A percentile compares a stretch with the other conserved stretches of the same genome.
Evolutionary conservation across 2,888 invertebrate species (phyloP).

Genomic region (Vanessa cardui): DNA sequence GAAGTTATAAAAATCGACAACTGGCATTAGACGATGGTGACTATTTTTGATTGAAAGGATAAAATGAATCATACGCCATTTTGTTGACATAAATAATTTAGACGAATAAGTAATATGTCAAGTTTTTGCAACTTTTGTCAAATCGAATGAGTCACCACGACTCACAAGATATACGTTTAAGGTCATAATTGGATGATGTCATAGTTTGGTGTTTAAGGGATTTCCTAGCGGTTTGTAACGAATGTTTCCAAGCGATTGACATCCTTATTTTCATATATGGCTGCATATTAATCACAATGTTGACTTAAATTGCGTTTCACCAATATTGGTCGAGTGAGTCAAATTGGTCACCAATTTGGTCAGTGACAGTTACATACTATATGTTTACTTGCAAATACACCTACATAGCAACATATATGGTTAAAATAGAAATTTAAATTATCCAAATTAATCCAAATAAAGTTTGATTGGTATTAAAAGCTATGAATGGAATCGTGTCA

Average conservation of each 20-base stretch:
- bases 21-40: too few relatives aligned
- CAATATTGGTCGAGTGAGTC: conserved; percentile 17
- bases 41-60: too few relatives aligned
- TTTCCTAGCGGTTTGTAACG: conserved; percentile 37
- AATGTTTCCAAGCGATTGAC: conserved; percentile 37
- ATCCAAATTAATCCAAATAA: not conserved
- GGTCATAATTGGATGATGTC: conserved; percentile 39
- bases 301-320: conserved; percentile 1
- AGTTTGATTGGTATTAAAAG: conserved; percentile 1
- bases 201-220: conserved; percentile 31
- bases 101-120: not conserved
- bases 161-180: conserved; percentile 22
- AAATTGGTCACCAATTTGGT: conserved; percentile 18
- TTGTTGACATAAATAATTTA: too few relatives aligned
- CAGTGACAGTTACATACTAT: conserved; percentile 20
- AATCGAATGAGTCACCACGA: conserved; percentile 16
- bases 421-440: not conserved
- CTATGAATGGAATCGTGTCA: not conserved
- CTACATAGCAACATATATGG: conserved; percentile 13
- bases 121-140: not conserved
- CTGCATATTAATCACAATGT: conserved; percentile 30
- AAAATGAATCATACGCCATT: too few relatives aligned
- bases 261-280: conserved; percentile 38
- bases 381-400: conserved; percentile 10
- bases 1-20: too few relatives aligned